A percentile compares a stretch with the other conserved stretches of the same genome.
These are phyloP conservation scores for Macrophya annulata DNA, from an alignment of 2,888 invertebrate species.

Conservation along the genomic window DNA sequence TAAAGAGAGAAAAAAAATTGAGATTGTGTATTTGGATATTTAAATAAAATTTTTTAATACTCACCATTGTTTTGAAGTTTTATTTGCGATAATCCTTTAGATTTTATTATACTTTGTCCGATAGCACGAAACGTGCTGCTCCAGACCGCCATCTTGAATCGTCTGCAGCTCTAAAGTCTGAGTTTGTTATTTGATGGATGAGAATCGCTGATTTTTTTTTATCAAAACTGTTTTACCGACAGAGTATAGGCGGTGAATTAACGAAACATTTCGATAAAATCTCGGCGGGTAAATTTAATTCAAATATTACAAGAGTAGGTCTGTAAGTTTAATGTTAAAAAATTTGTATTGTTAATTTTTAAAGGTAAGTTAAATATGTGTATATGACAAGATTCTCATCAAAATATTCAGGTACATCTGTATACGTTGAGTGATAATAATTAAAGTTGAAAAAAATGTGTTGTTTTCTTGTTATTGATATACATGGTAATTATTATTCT, in stretches of 20 bases:
- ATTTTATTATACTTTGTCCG: conserved; percentile 72
- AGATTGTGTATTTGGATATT: not conserved
- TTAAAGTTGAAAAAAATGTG: not conserved
- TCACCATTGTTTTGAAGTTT: conserved; percentile 74
- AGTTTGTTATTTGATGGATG: not conserved
- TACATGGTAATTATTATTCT: not conserved
- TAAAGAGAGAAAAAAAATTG: not conserved
- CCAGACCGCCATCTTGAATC: conserved; percentile 85
- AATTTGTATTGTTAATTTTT: no score
- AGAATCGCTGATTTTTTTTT: not conserved
- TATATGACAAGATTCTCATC: not conserved
- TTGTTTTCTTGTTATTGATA: not conserved
- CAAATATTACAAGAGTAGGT: no score
- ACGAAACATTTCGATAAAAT: not conserved
- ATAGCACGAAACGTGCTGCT: conserved; percentile 82
- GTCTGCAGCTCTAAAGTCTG: conserved; percentile 26
- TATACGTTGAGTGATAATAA: no score
- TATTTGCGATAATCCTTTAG: conserved; percentile 69
- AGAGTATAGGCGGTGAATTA: conserved; percentile 56
- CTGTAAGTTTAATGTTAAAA: no score
- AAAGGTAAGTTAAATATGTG: not conserved
- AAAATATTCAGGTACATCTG: not conserved
- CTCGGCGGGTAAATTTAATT: conserved; percentile 22
- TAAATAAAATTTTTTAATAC: conserved; percentile 55
- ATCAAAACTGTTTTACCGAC: conserved; percentile 38